Conservation (phyloP, 2,888 invertebrate species). For the Scaptodrosophila latifasciaeformis region DNA sequence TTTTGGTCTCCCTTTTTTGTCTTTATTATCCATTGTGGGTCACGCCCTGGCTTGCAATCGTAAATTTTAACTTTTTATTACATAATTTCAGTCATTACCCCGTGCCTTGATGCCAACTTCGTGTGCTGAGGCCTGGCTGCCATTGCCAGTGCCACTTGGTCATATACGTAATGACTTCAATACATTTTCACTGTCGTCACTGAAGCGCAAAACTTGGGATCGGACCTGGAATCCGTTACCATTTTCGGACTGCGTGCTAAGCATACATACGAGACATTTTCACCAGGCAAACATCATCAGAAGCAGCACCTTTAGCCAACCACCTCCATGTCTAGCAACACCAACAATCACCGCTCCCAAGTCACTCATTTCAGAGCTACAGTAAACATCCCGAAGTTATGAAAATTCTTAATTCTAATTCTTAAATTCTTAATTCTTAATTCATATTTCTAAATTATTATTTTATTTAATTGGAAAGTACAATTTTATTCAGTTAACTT, state of each 20-base stretch:
- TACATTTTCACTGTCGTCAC: constrained; percentile 63
- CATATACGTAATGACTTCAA: constrained; percentile 66
- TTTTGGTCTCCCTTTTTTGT: neutral
- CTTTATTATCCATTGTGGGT: constrained; percentile 6
- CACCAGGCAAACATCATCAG: too few species aligned
- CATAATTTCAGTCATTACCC: constrained; percentile 71
- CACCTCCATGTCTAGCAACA: too few species aligned
- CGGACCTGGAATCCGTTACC: constrained; percentile 24
- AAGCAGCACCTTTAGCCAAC: too few species aligned
- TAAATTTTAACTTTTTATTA: constrained; percentile 73
- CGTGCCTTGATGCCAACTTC: constrained; percentile 30
- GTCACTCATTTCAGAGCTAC: too few species aligned
- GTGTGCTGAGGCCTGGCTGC: constrained; percentile 42
- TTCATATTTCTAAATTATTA: too few species aligned
- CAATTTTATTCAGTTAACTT: too few species aligned
- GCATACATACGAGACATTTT: constrained; percentile 45
- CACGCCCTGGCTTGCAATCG: constrained; percentile 42
- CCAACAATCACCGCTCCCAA: too few species aligned
- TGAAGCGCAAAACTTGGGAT: neutral
- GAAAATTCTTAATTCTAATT: too few species aligned
- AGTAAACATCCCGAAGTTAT: too few species aligned
- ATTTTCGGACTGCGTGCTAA: constrained; percentile 50
- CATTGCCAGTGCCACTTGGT: constrained; percentile 1
- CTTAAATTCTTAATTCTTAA: too few species aligned
- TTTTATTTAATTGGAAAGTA: too few species aligned